Evolutionary conservation across 2,888 invertebrate genomes (phyloP).

Genomic region (Deilephila porcellus): DNA sequence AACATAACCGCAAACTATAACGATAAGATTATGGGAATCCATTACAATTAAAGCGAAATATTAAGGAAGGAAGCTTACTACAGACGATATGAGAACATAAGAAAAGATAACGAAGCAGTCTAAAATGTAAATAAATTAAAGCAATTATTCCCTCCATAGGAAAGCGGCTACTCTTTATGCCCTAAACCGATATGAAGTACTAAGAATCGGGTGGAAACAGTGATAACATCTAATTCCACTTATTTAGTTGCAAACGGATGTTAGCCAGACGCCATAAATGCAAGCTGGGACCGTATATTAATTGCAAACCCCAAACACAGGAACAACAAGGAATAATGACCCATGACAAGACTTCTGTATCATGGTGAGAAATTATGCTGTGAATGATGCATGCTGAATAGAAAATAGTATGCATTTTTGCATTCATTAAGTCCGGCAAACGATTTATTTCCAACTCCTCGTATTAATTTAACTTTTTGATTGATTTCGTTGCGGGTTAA

Average conservation of each 20-base stretch:
- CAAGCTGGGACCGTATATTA: neutral
- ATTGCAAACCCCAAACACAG: neutral
- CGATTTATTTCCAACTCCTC: no score
- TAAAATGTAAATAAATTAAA: neutral
- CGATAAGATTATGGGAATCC: no score
- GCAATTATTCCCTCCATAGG: neutral
- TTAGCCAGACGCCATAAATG: slow-evolving; percentile 12
- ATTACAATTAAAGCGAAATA: no score
- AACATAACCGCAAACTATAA: no score
- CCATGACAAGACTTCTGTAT: no score
- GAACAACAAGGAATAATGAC: neutral
- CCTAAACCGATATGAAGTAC: neutral
- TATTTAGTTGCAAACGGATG: slow-evolving; percentile 17
- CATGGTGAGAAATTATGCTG: no score
- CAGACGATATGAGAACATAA: neutral
- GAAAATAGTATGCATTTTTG: no score
- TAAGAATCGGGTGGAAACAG: neutral
- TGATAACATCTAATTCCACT: slow-evolving; percentile 12
- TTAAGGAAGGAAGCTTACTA: no score
- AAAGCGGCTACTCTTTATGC: neutral
- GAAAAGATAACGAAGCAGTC: neutral
- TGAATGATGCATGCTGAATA: no score
- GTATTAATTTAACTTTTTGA: no score
- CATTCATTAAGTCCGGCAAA: no score
- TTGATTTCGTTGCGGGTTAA: no score